Conservation (phyloP, 2,113 vertebrate genomes). For the Terrapene triunguis region DNA sequence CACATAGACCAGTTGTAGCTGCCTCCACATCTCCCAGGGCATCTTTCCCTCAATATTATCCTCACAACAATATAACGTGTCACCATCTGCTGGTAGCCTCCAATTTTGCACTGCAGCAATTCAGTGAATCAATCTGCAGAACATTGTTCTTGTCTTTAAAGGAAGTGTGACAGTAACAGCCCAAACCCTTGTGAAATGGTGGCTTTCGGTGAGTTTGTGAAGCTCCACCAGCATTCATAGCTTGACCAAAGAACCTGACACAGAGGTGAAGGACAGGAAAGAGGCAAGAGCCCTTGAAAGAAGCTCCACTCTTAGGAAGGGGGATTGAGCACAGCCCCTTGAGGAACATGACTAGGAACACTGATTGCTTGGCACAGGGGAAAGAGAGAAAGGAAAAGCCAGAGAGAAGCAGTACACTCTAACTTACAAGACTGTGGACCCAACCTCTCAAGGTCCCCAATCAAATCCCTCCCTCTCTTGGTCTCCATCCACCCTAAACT, state of each 20-base stretch:
- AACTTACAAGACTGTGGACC: neutral
- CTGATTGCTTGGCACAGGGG: neutral
- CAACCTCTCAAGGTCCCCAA: neutral
- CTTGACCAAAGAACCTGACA: neutral
- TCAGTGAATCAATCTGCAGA: neutral
- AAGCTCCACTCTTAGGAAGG: neutral
- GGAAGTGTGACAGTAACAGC: neutral
- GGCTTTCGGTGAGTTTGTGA: neutral
- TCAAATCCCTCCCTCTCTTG: neutral
- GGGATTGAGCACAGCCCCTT: neutral
- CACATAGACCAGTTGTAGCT: neutral
- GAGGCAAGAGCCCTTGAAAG: neutral
- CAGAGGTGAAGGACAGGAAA: neutral
- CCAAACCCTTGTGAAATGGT: neutral
- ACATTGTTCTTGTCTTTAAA: neutral
- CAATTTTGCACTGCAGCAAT: neutral
- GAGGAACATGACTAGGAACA: neutral
- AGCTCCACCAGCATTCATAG: neutral
- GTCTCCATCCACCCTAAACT: neutral
- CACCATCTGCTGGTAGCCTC: constrained; percentile 52
- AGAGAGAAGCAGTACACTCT: neutral
- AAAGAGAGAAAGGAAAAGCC: neutral
- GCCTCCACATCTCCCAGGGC: neutral
- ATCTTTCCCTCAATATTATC: neutral
- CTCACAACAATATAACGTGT: constrained; percentile 30